These are phyloP conservation scores for Circaetus gallicus DNA, from an alignment of 2,113 vertebrate genomes.

Conservation along the genomic window DNA sequence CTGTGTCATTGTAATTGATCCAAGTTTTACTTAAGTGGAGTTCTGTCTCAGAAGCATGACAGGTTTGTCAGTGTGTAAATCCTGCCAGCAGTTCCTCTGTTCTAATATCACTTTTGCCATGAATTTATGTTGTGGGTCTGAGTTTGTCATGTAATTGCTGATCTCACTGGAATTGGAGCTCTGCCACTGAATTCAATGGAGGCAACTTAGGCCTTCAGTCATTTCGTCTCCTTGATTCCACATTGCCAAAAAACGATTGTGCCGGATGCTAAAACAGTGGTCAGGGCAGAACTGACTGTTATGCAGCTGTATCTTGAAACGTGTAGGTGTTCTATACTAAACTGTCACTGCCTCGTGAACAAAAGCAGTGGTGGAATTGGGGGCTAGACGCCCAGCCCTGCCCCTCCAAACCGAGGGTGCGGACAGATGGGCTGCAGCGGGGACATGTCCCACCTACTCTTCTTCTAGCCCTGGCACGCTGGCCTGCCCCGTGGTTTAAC, in stretches of 20 bases:
- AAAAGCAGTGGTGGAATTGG: background rate
- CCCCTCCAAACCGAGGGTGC: background rate
- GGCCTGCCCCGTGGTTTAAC: background rate
- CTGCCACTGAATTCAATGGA: background rate
- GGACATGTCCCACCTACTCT: background rate
- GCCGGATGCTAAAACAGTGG: background rate
- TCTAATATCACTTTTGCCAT: background rate
- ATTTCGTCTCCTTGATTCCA: background rate
- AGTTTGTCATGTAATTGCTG: background rate
- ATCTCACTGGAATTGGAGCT: background rate
- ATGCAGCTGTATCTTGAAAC: background rate
- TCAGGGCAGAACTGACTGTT: background rate
- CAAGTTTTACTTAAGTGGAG: background rate
- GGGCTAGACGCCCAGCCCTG: background rate
- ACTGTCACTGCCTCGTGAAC: background rate
- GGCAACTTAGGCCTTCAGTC: background rate
- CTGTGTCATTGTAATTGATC: background rate
- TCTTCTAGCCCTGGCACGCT: background rate
- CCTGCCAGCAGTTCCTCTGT: background rate
- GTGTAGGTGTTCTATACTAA: background rate
- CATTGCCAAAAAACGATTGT: background rate
- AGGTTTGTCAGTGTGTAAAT: background rate
- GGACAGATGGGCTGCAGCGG: background rate
- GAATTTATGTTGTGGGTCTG: background rate
- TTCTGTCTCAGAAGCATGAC: background rate